Conservation (phyloP, 2,113 vertebrate species). For the Notothenia coriiceps region DNA sequence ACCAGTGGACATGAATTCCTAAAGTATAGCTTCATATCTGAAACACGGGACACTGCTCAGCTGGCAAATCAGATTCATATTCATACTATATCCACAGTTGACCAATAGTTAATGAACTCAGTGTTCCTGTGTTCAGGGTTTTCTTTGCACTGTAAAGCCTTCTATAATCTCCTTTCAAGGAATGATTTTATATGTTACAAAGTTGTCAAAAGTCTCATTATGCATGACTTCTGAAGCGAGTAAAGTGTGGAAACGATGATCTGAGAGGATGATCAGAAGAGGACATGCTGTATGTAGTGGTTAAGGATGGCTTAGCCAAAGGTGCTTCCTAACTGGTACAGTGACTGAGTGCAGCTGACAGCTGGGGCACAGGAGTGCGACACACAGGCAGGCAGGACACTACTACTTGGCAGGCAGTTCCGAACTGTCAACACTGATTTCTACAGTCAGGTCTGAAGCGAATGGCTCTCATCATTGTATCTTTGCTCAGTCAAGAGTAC, state of each 20-base stretch:
- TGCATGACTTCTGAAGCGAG: background rate
- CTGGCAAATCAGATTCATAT: slow-evolving; percentile 56
- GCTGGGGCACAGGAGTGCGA: slow-evolving; percentile 67
- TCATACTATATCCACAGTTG: background rate
- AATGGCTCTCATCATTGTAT: slow-evolving; percentile 62
- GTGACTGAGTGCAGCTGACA: slow-evolving; percentile 82
- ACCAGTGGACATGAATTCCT: slow-evolving; percentile 81
- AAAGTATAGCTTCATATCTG: slow-evolving; percentile 47
- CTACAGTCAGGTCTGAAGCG: slow-evolving; percentile 64
- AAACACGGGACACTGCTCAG: slow-evolving; percentile 61
- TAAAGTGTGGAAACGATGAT: background rate
- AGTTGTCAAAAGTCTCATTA: background rate
- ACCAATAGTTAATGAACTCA: background rate
- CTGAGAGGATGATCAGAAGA: slow-evolving; percentile 16
- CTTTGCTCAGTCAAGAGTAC: slow-evolving; percentile 66
- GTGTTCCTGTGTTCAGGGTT: slow-evolving; percentile 15
- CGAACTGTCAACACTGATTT: slow-evolving; percentile 78
- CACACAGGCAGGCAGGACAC: slow-evolving; percentile 64
- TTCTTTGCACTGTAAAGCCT: background rate
- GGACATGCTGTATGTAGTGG: slow-evolving; percentile 9
- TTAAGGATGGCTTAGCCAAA: slow-evolving; percentile 51
- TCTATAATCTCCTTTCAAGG: background rate
- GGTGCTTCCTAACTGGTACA: slow-evolving; percentile 71
- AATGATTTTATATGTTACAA: background rate
- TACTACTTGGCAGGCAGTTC: slow-evolving; percentile 77